These are phyloP conservation scores for Mongoloraphidia duomilia DNA, from an alignment of 2,888 invertebrate genomes.

Conservation along the genomic window DNA sequence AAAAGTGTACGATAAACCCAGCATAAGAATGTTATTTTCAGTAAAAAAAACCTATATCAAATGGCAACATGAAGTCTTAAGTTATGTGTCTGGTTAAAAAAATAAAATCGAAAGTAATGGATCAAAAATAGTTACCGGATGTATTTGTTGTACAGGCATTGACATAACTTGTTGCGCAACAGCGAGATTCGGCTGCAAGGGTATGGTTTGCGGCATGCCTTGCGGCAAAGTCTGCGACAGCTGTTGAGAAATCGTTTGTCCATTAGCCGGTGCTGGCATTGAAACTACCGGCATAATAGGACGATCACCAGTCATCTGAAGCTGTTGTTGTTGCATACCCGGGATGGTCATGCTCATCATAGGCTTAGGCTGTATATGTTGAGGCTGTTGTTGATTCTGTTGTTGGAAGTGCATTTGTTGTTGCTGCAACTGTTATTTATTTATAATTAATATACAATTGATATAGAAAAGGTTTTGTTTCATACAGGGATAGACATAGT, in stretches of 20 bases:
- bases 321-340: conserved; percentile 32
- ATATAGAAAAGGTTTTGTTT: no score
- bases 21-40: no score
- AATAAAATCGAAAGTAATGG: background rate
- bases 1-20: no score
- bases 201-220: conserved; percentile 40
- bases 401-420: conserved; percentile 25
- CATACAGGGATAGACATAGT: no score
- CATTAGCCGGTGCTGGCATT: conserved; percentile 36
- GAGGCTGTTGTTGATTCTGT: conserved; percentile 28
- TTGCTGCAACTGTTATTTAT: conserved; percentile 17
- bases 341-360: conserved; percentile 47
- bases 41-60: no score
- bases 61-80: no score
- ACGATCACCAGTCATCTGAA: conserved; percentile 33
- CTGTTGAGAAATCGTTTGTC: conserved; percentile 39
- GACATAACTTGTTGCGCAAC: conserved; percentile 30
- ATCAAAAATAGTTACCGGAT: conserved; percentile 33
- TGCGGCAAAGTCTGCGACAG: conserved; percentile 36
- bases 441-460: no score
- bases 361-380: conserved; percentile 39
- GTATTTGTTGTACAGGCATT: conserved; percentile 41
- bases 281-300: conserved; percentile 53
- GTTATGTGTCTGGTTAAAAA: no score
- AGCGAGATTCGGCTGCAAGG: conserved; percentile 32